Evolutionary conservation across 30 jellyfish, hydroid and myxozoan genomes (phyloP), one percentile per base, ranked within the genome.

Genomic region (Aurelia aurita complex sp. Pacific): DNA sequence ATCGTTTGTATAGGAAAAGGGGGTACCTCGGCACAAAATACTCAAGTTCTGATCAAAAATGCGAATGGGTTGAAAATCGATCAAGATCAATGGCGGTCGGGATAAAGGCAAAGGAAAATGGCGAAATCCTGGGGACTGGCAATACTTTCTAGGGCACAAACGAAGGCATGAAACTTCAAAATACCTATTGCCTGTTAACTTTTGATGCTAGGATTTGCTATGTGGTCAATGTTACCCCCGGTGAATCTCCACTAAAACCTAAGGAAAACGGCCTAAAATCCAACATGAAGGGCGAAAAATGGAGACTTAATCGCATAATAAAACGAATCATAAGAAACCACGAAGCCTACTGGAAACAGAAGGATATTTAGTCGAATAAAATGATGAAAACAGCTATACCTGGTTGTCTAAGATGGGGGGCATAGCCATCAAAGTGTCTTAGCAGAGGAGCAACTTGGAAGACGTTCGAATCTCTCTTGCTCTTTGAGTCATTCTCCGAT

Each of bases 341-440:
- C 57, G 77, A 70, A 10, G n/a, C 16, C 46, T 50, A 71, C 13
- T 46, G 57, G 34, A 33, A 38, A 59, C 68, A 82, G 12, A 13
- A 76, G 12, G 42, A 4, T 62, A 11, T 23, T 4, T 10, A 77
- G 60, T 16, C 6, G 14, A 68, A 60, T 52, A 77, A 38, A 77
- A 77, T 60, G 63, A 77, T 10, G 87, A 77, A 84, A 73, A 23
- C n/a, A 53, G 36, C 67, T 38, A 86, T 84, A 84, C 93, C 93
- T 84, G 93, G 66, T 33, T 66, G 82, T 74, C 87, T 77, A 84
- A 64, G 93, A 84, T 84, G 93, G 93, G 93, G 93, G 93, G 93
- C 93, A 84, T 84, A 72, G 87, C 93, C 87, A 83, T 74, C 60
- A 42, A 59, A 74, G 79, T 29, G 67, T 63, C 65, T 71, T 74